Conservation (phyloP, 2,113 vertebrate species). For the Dasyornis broadbenti region DNA sequence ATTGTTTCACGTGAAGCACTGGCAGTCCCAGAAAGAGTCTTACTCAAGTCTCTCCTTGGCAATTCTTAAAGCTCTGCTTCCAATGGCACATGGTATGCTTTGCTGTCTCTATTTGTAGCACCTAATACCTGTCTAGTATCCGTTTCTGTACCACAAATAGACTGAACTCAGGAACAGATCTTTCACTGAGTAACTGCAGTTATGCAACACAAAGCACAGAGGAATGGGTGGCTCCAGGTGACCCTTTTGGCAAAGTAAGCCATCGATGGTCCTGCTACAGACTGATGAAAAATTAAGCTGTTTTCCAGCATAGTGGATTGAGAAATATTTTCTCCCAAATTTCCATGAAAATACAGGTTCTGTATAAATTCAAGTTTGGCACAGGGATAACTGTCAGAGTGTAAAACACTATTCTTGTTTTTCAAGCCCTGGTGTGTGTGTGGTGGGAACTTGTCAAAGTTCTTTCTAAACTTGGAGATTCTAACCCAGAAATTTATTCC, state of each 20-base stretch:
- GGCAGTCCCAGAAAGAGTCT: neutral
- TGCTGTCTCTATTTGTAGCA: neutral
- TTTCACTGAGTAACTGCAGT: neutral
- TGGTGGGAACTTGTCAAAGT: neutral
- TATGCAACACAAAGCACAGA: neutral
- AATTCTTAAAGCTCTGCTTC: neutral
- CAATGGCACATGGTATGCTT: neutral
- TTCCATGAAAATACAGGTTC: neutral
- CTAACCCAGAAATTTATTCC: neutral
- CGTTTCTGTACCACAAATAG: neutral
- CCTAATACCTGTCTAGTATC: neutral
- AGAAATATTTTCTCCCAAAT: neutral
- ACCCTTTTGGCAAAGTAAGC: neutral
- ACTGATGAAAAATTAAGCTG: neutral
- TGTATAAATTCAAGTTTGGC: neutral
- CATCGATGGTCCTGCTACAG: neutral
- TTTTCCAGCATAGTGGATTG: accelerated
- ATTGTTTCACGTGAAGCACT: neutral
- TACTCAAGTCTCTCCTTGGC: neutral
- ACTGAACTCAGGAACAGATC: neutral
- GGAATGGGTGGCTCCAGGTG: neutral
- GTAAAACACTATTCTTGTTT: neutral
- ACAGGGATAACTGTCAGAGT: neutral
- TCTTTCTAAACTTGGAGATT: neutral
- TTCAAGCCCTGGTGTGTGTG: neutral